Conservation (phyloP, 2,888 invertebrate genomes). For the Onthophagus sagittarius region DNA sequence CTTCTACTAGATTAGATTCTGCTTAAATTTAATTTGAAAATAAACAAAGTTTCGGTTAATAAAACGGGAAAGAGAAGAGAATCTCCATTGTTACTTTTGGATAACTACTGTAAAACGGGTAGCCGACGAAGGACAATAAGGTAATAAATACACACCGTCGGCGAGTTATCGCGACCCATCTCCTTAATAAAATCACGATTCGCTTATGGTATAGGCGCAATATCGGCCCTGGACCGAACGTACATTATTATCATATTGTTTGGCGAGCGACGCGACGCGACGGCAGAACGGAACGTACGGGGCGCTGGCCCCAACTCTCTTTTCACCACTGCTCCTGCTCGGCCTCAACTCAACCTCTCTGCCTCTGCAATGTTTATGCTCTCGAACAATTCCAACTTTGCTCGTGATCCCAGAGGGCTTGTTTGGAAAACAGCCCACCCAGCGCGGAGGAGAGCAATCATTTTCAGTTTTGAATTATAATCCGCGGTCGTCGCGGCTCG, state of each 20-base stretch:
- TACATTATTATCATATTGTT: slow-evolving; percentile 25
- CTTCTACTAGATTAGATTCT: neutral
- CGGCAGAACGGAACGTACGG: neutral
- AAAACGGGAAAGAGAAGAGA: neutral
- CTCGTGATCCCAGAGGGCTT: slow-evolving; percentile 30
- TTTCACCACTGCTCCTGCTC: neutral
- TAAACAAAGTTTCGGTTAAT: too few species aligned
- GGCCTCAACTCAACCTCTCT: too few species aligned
- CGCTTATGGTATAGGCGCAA: neutral
- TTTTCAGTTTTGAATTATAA: slow-evolving; percentile 36
- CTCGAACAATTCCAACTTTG: slow-evolving; percentile 24
- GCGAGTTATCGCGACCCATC: neutral
- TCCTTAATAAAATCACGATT: slow-evolving; percentile 6
- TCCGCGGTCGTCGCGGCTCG: slow-evolving; percentile 26
- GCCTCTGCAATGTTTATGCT: slow-evolving; percentile 23
- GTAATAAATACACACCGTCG: slow-evolving; percentile 1
- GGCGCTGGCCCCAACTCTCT: neutral
- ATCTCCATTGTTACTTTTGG: neutral
- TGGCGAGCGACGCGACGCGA: neutral
- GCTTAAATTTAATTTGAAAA: too few species aligned
- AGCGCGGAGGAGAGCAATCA: slow-evolving; percentile 31
- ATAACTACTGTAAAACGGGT: neutral
- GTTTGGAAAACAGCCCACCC: slow-evolving; percentile 32
- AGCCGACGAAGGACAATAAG: neutral
- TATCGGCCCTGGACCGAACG: slow-evolving; percentile 6